Base-by-base conservation (phyloP, 2,113 vertebrate species). In the Vidua macroura region DNA sequence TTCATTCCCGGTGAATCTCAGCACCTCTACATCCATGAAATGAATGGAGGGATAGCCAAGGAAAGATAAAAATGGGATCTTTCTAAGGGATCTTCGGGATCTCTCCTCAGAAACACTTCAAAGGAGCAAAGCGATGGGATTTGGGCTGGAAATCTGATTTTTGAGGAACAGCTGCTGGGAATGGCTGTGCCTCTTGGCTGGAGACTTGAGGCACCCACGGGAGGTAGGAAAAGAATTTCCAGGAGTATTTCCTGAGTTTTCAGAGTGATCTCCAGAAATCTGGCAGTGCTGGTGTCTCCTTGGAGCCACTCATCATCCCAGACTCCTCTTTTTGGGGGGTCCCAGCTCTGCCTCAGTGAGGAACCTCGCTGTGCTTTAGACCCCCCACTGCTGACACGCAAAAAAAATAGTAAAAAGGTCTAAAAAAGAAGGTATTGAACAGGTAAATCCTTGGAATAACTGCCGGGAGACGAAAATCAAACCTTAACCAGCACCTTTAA, bases 181-280 rank as follows among this genome's bases (percentile, higher is more conserved):
- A 30, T 10, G 1, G 7, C 22, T 23, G 17, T 13, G 21, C 12
- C 1, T 7, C n/a, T 53, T 24, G 39, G n/a, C 6, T 15, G 16
- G 66, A 18, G 48, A 20, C 19, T 27, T 31, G 6, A 5, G 1
- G 6, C 9, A 13, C 10, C 1, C 16, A 4, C 2, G 1, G 30
- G 27, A 66, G 46, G 46, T 28, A 30, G 52, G n/a, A 16, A 30
- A 41, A n/a, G 6, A 7, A 28, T 23, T 72, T 13, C 25, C 30
- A 63, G 48, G 31, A 37, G 4, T 15, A 20, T n/a, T 41, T 83
- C 12, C 18, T 59, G 33, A 43, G 15, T 72, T 56, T 70, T 44
- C 13, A 9, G 33, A 15, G n/a, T 4, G 15, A 14, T 43, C 30
- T 55, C 31, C 46, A 51, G 60, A 41, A 74, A 78, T 31, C 28